A percentile compares a stretch with the other conserved stretches of the same genome.
phyloP scores from a whole-genome alignment of 2,113 vertebrate genomes.

The Dipodomys merriami region DNA sequence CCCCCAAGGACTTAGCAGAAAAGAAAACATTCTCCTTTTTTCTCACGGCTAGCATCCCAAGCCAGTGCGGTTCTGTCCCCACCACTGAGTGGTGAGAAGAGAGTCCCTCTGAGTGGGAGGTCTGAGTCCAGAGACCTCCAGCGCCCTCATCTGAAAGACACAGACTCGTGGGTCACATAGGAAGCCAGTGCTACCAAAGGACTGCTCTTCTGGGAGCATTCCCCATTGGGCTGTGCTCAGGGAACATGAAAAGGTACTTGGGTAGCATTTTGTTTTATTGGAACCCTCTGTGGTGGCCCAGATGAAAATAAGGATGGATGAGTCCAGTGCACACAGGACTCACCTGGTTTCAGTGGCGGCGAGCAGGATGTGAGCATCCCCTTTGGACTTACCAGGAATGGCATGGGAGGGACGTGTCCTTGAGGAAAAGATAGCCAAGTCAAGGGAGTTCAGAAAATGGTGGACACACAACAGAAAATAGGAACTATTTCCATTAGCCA shows the following conservation, averaged over 20 bases:
- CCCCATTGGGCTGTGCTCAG: not conserved
- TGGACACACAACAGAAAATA: too few species aligned
- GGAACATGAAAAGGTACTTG: not conserved
- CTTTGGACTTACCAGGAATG: not conserved
- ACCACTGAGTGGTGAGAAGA: too few species aligned
- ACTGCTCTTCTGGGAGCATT: not conserved
- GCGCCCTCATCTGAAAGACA: not conserved
- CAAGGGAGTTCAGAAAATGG: not conserved
- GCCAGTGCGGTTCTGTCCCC: not conserved
- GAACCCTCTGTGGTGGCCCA: not conserved
- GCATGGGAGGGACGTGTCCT: not conserved
- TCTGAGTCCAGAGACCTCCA: not conserved
- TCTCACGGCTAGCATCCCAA: not conserved
- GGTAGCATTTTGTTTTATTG: not conserved
- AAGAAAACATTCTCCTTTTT: not conserved
- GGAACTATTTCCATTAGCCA: too few species aligned
- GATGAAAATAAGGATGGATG: too few species aligned
- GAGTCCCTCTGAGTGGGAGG: not conserved
- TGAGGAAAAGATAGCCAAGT: not conserved
- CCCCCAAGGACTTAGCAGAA: not conserved
- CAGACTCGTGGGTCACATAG: fast-evolving
- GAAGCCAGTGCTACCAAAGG: not conserved
- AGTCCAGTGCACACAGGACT: not conserved
- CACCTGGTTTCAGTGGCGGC: not conserved
- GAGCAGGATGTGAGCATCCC: not conserved